Evolutionary conservation across 2,113 vertebrate species (phyloP), one percentile per base, ranked within the genome.

Genomic region (Thalassarche chlororhynchos): DNA sequence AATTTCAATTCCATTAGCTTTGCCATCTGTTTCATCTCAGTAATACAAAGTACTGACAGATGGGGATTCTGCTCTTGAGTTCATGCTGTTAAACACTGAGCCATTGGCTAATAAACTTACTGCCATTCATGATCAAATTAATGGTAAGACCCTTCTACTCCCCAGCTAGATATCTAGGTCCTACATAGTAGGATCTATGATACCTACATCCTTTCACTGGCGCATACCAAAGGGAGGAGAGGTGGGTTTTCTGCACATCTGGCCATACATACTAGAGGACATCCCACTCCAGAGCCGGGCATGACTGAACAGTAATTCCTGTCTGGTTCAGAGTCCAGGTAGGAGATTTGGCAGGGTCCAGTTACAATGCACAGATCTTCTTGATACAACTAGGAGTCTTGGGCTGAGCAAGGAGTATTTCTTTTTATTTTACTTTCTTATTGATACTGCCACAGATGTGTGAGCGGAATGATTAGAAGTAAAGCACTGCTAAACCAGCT

Each of bases 1-100:
- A 79, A 90, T 94, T 94, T 94, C 72, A 84, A 28, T 91, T 93
- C 77, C 38, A 74, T 93, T 89, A 89, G 36, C 28, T 94, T 92
- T 93, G 46, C 92, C 92, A 95, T 90, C 87, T 89, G 69, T 79
- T 95, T 95, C 46, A 28, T 87, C 65, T 94, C 87, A 64, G 34
- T 82, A 77, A 64, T 77, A 87, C 64, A 92, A 92, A 58, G 40
- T 72, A 76, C 60, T 82, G 90, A 79, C 86, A 96, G 87, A 71
- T 89, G 90, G 58, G 34, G n/a, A 84, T 88, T 58, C 49, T 90
- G 66, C 64, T 93, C 46, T 91, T 77, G 83, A 74, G 64, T 84
- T 83, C 54, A 76, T 89, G 65, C 36, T 86, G 58, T 72, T 89
- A 86, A 91, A 86, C 15, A 44, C 29, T 36, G 60, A 91, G 17